Evolutionary conservation across 2,888 invertebrate species (phyloP), one percentile per base, ranked within the genome.

Genomic region (Stenodera caucasica): DNA sequence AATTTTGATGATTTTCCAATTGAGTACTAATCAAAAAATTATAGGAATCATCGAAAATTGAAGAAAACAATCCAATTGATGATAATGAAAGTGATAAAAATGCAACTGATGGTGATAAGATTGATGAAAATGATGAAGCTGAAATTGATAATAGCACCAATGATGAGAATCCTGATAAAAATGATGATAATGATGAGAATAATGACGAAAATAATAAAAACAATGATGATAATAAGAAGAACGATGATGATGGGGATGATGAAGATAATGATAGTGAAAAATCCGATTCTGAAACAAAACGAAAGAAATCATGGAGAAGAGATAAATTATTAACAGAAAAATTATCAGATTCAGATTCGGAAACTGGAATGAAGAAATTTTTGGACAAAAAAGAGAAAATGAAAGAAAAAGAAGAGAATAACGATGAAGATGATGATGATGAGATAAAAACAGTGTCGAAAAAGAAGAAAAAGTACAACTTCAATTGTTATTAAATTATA

Each of bases 181-280:
- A 26, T 45, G 53, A 55, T 32, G 53, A 64, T 32, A 53, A 56
- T 21, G 81, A 82, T 0, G 81, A 61, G 58, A 52, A 65, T 55
- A 49, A 21, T 49, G 29, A 33, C 53, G 54, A 58, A 49, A 54
- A 49, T 49, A 32, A 62, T 2, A 29, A 53, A 11, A 29, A 29
- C 33, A 45, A 52, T 49, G 52, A 63, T 40, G 62, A 62, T 30
- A 60, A 63, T 26, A 37, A 58, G 33, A 53, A 56, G 18, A 81
- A 21, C 4, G 18, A 53, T 21, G 50, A 29, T 26, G 45, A 70
- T 56, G 78, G 81, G 60, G 53, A 57, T 81, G 72, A 80, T 77
- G 56, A 73, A 49, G 0, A 45, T 21, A 54, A 50, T n/a, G n/a
- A n/a, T n/a, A n/a, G n/a, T 21, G 56, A 51, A 11, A 37, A 29